phyloP scores from a whole-genome alignment of 2,888 invertebrate genomes.

The Mycalesis mineus region DNA sequence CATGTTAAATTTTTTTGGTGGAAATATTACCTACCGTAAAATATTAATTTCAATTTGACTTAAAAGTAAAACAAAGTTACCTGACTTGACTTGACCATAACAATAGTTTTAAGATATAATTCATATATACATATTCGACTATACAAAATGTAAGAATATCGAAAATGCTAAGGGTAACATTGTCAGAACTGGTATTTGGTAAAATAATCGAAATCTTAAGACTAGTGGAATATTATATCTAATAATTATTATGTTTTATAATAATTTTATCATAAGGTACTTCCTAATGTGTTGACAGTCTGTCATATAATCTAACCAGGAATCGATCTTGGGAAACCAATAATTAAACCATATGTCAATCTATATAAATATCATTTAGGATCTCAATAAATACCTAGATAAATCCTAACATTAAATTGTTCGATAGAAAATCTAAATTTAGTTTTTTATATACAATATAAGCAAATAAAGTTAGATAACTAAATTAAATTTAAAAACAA shows the following conservation, averaged over 20 bases:
- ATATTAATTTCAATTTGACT: too few species aligned
- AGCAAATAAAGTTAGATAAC: background rate
- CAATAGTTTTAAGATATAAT: background rate
- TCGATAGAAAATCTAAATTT: background rate
- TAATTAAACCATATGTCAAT: too few species aligned
- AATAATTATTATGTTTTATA: background rate
- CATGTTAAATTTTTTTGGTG: background rate
- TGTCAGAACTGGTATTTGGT: constrained; percentile 21
- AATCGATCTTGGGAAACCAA: background rate
- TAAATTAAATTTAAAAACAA: background rate
- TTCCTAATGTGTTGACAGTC: background rate
- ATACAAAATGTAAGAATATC: constrained; percentile 5
- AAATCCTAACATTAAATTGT: background rate
- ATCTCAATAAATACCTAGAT: background rate
- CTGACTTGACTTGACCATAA: too few species aligned
- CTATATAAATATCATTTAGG: background rate
- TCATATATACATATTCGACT: background rate
- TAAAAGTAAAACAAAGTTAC: too few species aligned
- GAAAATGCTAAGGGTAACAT: constrained; percentile 21
- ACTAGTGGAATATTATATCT: constrained; percentile 13
- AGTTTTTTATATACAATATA: background rate
- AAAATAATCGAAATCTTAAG: constrained; percentile 17
- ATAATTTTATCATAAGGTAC: background rate
- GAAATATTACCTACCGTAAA: too few species aligned
- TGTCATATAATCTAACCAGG: background rate